Conservation (phyloP, 2,113 vertebrate genomes). For the Benitochromis conjunctus region DNA sequence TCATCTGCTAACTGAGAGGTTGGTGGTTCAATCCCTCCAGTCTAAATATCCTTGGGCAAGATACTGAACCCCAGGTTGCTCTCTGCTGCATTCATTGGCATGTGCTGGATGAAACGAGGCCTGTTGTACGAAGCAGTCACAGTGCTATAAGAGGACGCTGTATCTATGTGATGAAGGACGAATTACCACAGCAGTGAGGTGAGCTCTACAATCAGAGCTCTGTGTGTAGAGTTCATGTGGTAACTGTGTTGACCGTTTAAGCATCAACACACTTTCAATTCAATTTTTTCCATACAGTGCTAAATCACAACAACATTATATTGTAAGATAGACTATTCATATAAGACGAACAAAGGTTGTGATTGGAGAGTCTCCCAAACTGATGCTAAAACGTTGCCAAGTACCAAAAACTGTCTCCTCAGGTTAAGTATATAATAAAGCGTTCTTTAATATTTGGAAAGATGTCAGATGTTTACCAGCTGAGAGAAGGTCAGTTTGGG, state of each 20-base stretch:
- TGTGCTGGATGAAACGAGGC: not conserved
- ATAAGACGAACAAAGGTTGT: not conserved
- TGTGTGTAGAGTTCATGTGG: not conserved
- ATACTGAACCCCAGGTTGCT: not conserved
- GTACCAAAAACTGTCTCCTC: not conserved
- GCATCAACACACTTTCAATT: not conserved
- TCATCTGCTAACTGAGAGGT: not conserved
- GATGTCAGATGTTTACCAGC: conserved; percentile 60
- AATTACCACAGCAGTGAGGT: too few species aligned
- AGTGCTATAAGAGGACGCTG: not conserved
- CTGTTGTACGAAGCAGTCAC: not conserved
- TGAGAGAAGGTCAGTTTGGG: conserved; percentile 75
- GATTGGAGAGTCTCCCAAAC: not conserved
- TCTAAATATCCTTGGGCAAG: not conserved
- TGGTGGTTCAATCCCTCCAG: not conserved
- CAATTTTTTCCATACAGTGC: not conserved
- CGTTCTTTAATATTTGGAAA: not conserved
- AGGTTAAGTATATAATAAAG: too few species aligned
- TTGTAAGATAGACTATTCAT: not conserved
- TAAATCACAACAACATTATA: not conserved
- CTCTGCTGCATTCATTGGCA: not conserved
- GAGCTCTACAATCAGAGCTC: too few species aligned
- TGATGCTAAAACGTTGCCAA: not conserved
- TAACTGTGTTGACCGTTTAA: not conserved
- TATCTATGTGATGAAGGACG: not conserved